phyloP scores from a whole-genome alignment of 2,113 vertebrate species.

The Speoplatyrhinus poulsoni region DNA sequence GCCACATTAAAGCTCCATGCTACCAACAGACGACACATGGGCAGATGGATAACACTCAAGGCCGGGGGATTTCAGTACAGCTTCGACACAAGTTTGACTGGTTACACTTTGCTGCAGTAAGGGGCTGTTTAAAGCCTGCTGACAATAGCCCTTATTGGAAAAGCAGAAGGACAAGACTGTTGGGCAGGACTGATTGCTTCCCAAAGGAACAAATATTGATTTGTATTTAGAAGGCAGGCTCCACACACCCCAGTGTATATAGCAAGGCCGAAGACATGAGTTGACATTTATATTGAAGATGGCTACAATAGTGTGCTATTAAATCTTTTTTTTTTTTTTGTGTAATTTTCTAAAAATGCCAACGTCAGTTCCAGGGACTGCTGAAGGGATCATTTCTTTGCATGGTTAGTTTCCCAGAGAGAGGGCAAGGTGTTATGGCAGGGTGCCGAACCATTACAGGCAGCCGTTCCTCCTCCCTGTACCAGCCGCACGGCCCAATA shows the following conservation, averaged over 20 bases:
- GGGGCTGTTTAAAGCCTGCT: not conserved
- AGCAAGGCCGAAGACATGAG: not conserved
- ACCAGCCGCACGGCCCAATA: too few species aligned
- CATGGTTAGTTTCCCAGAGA: too few species aligned
- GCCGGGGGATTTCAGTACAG: not conserved
- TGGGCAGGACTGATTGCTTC: constrained; percentile 2
- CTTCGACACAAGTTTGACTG: not conserved
- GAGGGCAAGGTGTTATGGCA: too few species aligned
- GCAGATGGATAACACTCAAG: not conserved
- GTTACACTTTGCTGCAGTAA: not conserved
- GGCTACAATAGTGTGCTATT: not conserved
- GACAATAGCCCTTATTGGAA: not conserved
- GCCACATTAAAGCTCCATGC: too few species aligned
- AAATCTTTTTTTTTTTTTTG: not conserved
- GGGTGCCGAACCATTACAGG: too few species aligned
- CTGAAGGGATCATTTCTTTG: not conserved
- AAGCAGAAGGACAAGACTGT: not conserved
- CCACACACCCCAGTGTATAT: not conserved
- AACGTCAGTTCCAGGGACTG: not conserved
- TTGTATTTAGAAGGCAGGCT: constrained; percentile 4
- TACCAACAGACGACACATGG: too few species aligned
- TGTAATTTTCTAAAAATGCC: not conserved
- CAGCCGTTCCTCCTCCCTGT: too few species aligned
- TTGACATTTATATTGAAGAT: not conserved
- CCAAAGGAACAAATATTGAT: constrained; percentile 12